Base-by-base conservation (phyloP, 2,113 vertebrate genomes). In the Epinephelus fuscoguttatus region DNA sequence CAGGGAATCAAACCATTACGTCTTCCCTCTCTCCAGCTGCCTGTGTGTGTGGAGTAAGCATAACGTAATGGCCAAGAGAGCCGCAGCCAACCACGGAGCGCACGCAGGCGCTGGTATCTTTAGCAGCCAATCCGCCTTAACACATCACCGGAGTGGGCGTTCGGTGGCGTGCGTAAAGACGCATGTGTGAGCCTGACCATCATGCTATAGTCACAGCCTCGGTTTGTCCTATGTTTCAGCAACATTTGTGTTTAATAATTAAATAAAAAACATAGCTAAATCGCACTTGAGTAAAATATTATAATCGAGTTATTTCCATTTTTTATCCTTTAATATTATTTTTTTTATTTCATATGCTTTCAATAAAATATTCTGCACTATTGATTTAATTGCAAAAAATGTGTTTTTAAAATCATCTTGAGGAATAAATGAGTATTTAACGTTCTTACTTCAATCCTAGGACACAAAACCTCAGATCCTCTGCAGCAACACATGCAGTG, bases 1-100 rank as follows among this genome's bases (percentile, higher is more conserved):
- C 81, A 70, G 74, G 81, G 88, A 92, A 90, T 92, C 95, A 94
- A 93, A 96, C 93, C 94, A 95, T 95, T 94, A 95, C 95, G 95
- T 96, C 94, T 94, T 94, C 94, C 85, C 91, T 93, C 91, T 94
- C 91, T 91, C 59, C 88, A 84, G 84, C 91, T 85, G 91, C 82
- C 82, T 80, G 84, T 92, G 82, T 90, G 76, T 90, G 87, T 82
- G 91, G 91, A 91, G 90, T 83, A 73, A 89, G 93, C 92, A 94
- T 95, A 92, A 95, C 95, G 94, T 95, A 92, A 96, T 94, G 86
- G 90, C 78, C 70, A 82, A 67, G 78, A 71, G 57, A 70, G 77
- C 62, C 71, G 78, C 80, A 80, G 87, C 94, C 95, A 95, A 94
- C 88, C 92, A 85, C 42, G 55, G 76, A 10, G 60, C 78, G 70